Evolutionary conservation across 2,797 vertebrate genomes (phyloP), one percentile per base, ranked within the genome.

Genomic region (Acestrorhynchus altus): DNA sequence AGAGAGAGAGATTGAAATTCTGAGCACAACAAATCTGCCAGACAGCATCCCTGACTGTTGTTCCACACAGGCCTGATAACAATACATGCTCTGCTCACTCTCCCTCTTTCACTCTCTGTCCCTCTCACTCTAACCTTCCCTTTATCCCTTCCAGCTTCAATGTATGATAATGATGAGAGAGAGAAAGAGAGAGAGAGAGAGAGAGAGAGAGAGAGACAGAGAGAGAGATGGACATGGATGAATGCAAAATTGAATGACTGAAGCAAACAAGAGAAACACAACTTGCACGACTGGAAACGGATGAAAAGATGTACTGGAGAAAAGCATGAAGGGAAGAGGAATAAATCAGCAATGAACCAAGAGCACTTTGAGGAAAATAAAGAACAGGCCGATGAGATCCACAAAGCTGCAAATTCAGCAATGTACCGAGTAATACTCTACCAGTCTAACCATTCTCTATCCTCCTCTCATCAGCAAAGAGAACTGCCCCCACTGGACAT

Each of bases 31-130:
- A 64, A 60, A 26, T 47, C 61, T 78, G 24, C 31, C 47, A 74
- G 65, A 66, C 24, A 49, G 54, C 22, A 56, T 57, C 51, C 49
- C 49, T 51, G 70, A 51, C 24, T 8, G 39, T 72, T 57, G 54
- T 59, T 82, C 59, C 70, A 44, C 26, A 40, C 47, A 79, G 56
- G 8, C 13, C 69, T 76, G 69, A 82, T 72, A 72, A 67, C 52
- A 75, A 39, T 39, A 61, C 40, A 52, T 52, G 42, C 42, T 16
- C 12, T 26, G 42, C 16, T 9, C 16, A 13, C 11, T 31, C 18
- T 49, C 11, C 35, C 47, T 70, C 42, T 42, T 13, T 63, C 12
- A 8, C 31, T 81, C 54, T 46, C 20, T 65, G 8, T 24, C 15
- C 13, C 39, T 74, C 39, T 63, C n/a, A 12, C n/a, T 63, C 8